Percentiles rank a stretch among this genome's conserved stretches.
Conservation (phyloP, 2,797 vertebrate species). For the Platyrinchus mystaceus region DNA sequence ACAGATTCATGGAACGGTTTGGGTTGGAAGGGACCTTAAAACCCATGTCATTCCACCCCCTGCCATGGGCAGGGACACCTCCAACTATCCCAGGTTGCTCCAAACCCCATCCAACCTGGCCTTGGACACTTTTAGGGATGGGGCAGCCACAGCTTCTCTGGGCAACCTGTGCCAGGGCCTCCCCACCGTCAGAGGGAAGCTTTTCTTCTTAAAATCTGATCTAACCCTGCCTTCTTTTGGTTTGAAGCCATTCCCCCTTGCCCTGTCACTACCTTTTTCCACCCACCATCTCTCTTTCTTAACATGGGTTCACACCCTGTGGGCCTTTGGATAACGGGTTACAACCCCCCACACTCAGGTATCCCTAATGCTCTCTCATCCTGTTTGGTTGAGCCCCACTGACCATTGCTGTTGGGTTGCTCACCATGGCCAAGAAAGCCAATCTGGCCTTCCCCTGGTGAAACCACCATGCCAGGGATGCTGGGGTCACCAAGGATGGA, state of each 20-base stretch:
- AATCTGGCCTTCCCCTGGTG: too few relatives aligned
- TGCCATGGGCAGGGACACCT: background rate
- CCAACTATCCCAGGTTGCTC: background rate
- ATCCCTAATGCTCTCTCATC: background rate
- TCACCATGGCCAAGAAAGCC: background rate
- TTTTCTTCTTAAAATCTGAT: background rate
- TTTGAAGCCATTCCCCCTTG: background rate
- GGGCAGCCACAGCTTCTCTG: background rate
- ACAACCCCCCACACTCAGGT: rapidly evolving
- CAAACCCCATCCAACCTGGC: background rate
- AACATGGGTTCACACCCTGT: rapidly evolving
- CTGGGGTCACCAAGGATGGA: background rate
- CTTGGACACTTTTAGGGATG: background rate
- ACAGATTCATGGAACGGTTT: background rate
- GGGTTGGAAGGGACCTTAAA: background rate
- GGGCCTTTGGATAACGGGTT: background rate
- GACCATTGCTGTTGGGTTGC: background rate
- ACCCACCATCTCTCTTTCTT: background rate
- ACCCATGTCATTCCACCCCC: rapidly evolving
- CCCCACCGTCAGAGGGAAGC: background rate
- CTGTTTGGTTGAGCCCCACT: rapidly evolving
- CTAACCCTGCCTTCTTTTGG: background rate
- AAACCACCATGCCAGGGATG: background rate
- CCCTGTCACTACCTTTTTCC: background rate
- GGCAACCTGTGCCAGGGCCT: background rate